phyloP scores from a whole-genome alignment of 2,797 vertebrate species.

The Syngnathus rostellatus region DNA sequence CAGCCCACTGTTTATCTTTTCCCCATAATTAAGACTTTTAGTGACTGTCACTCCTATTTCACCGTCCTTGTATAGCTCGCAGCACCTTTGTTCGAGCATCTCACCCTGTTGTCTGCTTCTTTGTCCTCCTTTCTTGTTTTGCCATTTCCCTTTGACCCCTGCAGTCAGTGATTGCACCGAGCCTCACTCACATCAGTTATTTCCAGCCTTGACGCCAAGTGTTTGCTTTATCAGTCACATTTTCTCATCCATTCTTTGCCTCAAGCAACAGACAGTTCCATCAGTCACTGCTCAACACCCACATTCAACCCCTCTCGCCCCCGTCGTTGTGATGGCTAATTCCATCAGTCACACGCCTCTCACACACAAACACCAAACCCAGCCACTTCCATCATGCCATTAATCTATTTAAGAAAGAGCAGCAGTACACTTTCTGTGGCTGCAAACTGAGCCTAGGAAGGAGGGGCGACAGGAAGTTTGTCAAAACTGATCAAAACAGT shows the following conservation, averaged over 20 bases:
- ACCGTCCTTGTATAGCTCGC: neutral
- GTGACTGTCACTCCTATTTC: neutral
- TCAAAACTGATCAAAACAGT: conserved; percentile 38
- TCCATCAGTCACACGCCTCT: conserved; percentile 62
- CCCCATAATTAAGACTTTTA: conserved; percentile 1
- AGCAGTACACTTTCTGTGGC: conserved; percentile 36
- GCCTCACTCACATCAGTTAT: conserved; percentile 35
- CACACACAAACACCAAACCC: conserved; percentile 33
- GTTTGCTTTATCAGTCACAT: conserved; percentile 61
- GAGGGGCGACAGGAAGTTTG: conserved; percentile 10
- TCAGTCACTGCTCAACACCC: conserved; percentile 56
- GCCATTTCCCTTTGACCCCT: conserved; percentile 34
- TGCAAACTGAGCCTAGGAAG: conserved; percentile 26
- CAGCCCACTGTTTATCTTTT: conserved; percentile 15
- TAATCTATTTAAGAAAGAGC: conserved; percentile 59
- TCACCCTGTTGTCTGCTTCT: neutral
- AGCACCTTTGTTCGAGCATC: too few relatives aligned
- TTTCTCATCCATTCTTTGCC: conserved; percentile 52
- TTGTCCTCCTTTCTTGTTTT: conserved; percentile 7
- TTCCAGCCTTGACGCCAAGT: conserved; percentile 46
- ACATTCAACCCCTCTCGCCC: conserved; percentile 43
- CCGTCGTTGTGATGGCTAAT: conserved; percentile 55
- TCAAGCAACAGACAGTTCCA: conserved; percentile 42
- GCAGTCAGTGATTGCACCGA: conserved; percentile 14
- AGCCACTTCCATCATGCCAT: conserved; percentile 50